Evolutionary conservation across 1,140 invertebrate genomes (phyloP).

Genomic region (Glossosoma conforme): DNA sequence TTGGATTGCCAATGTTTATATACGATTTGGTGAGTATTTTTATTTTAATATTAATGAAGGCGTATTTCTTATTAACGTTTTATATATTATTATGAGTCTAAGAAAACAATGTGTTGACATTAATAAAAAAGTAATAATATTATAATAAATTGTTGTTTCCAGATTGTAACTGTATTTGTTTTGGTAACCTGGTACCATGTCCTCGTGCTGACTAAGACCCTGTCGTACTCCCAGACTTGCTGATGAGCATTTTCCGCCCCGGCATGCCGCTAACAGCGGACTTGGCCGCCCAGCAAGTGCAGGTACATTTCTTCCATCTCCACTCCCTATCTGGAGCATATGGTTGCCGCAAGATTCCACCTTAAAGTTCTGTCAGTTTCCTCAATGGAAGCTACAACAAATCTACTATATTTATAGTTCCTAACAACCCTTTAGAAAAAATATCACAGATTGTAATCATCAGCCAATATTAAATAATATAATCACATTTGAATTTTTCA

Average conservation of each 20-base stretch:
- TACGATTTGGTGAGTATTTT: slow-evolving; percentile 4
- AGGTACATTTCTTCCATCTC: slow-evolving; percentile 41
- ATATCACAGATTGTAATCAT: no score
- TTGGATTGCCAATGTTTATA: slow-evolving; percentile 14
- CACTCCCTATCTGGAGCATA: no score
- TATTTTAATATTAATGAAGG: neutral
- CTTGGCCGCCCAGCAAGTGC: slow-evolving; percentile 70
- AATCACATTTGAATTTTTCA: no score
- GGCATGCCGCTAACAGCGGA: slow-evolving; percentile 72
- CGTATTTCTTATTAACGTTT: neutral
- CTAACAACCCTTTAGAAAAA: no score
- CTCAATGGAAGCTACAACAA: no score
- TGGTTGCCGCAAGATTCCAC: no score
- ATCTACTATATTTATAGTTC: no score
- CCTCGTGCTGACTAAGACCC: slow-evolving; percentile 11
- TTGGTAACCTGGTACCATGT: slow-evolving; percentile 26
- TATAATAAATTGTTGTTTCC: slow-evolving; percentile 6
- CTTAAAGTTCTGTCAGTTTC: no score
- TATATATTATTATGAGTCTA: no score
- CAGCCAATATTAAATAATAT: no score
- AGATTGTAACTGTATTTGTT: slow-evolving; percentile 21
- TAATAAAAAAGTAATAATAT: neutral
- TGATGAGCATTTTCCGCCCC: slow-evolving; percentile 5
- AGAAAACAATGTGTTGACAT: neutral
- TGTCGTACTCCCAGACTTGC: slow-evolving; percentile 18